Percentiles rank a stretch among this genome's conserved stretches.
These are phyloP conservation scores for Pachypanchax playfairii DNA, from an alignment of 2,113 vertebrate genomes.

Conservation along the genomic window DNA sequence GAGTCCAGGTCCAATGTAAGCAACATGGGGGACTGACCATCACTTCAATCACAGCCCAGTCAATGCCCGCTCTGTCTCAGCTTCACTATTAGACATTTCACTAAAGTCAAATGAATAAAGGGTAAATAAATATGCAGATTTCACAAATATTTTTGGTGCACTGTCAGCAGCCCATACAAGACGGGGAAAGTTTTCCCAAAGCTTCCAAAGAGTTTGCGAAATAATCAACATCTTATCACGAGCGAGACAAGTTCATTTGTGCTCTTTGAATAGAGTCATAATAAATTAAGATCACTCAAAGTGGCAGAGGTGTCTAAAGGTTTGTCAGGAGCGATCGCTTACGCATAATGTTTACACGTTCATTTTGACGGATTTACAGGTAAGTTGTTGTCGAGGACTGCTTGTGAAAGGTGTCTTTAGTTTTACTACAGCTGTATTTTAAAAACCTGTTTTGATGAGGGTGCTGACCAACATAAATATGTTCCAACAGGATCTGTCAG, in stretches of 20 bases:
- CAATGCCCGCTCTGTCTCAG: slow-evolving; percentile 73
- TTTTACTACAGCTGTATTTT: slow-evolving; percentile 1
- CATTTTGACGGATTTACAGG: background rate
- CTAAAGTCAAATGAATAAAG: slow-evolving; percentile 72
- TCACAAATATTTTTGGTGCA: slow-evolving; percentile 45
- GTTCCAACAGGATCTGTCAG: slow-evolving; percentile 16
- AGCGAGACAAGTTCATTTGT: background rate
- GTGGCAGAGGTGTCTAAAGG: too few relatives aligned
- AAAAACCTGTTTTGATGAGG: background rate
- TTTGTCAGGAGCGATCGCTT: background rate
- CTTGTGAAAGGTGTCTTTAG: background rate
- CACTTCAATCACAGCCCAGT: slow-evolving; percentile 77
- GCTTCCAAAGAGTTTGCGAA: slow-evolving; percentile 6
- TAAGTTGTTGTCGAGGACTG: too few relatives aligned
- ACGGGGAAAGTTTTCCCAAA: slow-evolving; percentile 24
- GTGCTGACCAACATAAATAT: slow-evolving; percentile 19
- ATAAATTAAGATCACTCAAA: slow-evolving; percentile 6
- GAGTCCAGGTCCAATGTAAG: slow-evolving; percentile 77
- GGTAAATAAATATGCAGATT: slow-evolving; percentile 68
- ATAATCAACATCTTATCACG: slow-evolving; percentile 24
- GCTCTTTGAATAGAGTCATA: slow-evolving; percentile 1
- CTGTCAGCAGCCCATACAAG: slow-evolving; percentile 34
- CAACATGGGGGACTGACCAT: slow-evolving; percentile 73
- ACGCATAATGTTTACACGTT: background rate
- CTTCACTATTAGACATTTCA: slow-evolving; percentile 70